Percentiles rank a stretch among this genome's conserved stretches.
These are phyloP conservation scores for Conopomorpha cramerella DNA, from an alignment of 1,140 invertebrate species.

Conservation along the genomic window DNA sequence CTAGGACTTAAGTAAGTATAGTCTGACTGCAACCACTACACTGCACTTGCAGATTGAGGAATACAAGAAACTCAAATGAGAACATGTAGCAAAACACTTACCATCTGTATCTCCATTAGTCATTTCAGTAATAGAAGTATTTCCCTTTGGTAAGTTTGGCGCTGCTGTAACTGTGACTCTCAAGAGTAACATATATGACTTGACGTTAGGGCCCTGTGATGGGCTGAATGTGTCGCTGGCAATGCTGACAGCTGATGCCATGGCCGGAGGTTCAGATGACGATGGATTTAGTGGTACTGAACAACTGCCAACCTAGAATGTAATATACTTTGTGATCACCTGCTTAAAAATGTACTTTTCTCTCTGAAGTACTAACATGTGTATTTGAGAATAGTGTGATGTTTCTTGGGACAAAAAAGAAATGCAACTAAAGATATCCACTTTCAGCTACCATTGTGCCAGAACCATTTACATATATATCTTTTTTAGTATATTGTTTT, in stretches of 20 bases:
- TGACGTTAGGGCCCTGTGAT: slow-evolving; percentile 81
- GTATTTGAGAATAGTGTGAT: too few relatives aligned
- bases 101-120: slow-evolving; percentile 53
- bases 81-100: slow-evolving; percentile 14
- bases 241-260: slow-evolving; percentile 80
- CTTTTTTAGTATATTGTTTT: too few relatives aligned
- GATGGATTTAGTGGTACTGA: slow-evolving; percentile 83
- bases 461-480: too few relatives aligned
- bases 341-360: too few relatives aligned
- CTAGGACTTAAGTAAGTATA: too few relatives aligned
- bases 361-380: too few relatives aligned
- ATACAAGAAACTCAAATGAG: too few relatives aligned
- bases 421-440: too few relatives aligned
- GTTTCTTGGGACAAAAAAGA: too few relatives aligned
- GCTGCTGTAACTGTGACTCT: slow-evolving; percentile 65
- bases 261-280: slow-evolving; percentile 68
- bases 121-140: slow-evolving; percentile 50
- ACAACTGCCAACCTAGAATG: slow-evolving; percentile 68
- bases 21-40: too few relatives aligned
- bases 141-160: slow-evolving; percentile 28
- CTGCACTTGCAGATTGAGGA: too few relatives aligned
- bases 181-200: slow-evolving; percentile 85
- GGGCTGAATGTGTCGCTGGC: slow-evolving; percentile 83
- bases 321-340: neutral
- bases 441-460: too few relatives aligned